Evolutionary conservation across 2,888 invertebrate genomes (phyloP).

Genomic region (Acanthosepion lycidas): DNA sequence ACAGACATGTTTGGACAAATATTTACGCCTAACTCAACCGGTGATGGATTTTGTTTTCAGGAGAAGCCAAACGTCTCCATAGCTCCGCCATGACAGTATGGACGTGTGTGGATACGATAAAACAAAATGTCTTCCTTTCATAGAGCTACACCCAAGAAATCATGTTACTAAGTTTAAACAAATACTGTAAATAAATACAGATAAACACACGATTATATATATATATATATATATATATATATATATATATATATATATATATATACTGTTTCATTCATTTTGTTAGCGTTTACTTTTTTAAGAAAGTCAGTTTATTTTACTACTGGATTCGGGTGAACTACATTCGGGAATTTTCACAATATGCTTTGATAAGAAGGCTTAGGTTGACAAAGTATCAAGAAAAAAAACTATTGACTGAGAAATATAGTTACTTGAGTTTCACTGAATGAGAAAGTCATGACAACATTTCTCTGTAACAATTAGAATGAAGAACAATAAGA

Average conservation of each 20-base stretch:
- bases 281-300: background rate
- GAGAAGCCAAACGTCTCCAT: background rate
- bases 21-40: conserved; percentile 20
- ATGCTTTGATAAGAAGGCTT: background rate
- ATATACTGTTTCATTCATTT: background rate
- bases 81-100: background rate
- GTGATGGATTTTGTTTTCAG: conserved; percentile 4
- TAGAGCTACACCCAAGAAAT: background rate
- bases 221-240: background rate
- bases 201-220: no score
- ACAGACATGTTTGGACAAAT: background rate
- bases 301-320: background rate
- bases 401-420: background rate
- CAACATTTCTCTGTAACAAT: background rate
- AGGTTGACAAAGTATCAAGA: background rate
- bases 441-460: background rate
- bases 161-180: background rate
- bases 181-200: conserved; percentile 17
- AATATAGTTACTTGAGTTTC: background rate
- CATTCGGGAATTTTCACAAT: background rate
- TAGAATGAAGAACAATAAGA: no score
- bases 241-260: background rate
- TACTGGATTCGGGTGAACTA: conserved; percentile 33
- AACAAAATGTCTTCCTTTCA: background rate
- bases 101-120: conserved; percentile 33